Conservation (phyloP, 2,888 invertebrate species). For the Rhopalosiphum nymphaeae region DNA sequence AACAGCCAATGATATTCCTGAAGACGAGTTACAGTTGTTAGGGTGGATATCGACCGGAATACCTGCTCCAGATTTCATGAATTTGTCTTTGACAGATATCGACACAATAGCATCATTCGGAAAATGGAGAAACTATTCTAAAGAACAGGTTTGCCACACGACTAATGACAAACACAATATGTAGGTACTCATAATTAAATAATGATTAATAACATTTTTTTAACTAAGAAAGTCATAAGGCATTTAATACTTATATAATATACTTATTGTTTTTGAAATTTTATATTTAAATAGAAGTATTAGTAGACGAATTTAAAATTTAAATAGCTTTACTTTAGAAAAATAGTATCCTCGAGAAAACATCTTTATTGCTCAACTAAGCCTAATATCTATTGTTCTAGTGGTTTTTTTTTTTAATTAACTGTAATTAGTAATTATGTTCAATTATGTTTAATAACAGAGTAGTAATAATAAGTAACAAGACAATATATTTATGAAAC, state of each 20-base stretch:
- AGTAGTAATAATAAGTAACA: background rate
- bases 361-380: background rate
- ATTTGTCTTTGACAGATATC: constrained; percentile 73
- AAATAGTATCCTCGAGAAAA: background rate
- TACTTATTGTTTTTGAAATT: background rate
- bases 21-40: constrained; percentile 71
- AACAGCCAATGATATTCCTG: constrained; percentile 71
- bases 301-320: background rate
- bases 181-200: background rate
- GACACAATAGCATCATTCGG: constrained; percentile 75
- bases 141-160: constrained; percentile 69
- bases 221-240: background rate
- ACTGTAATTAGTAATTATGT: background rate
- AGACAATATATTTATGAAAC: background rate
- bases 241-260: background rate
- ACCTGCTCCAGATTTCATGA: constrained; percentile 72
- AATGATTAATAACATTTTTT: background rate
- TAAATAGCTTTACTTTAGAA: background rate
- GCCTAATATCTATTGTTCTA: background rate
- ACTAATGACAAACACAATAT: background rate
- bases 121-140: constrained; percentile 71
- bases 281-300: background rate
- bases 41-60: constrained; percentile 73
- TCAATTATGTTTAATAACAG: background rate
- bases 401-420: background rate